These are phyloP conservation scores for Stegophylla sp. DNA, from an alignment of 2,888 invertebrate genomes.

Conservation along the genomic window DNA sequence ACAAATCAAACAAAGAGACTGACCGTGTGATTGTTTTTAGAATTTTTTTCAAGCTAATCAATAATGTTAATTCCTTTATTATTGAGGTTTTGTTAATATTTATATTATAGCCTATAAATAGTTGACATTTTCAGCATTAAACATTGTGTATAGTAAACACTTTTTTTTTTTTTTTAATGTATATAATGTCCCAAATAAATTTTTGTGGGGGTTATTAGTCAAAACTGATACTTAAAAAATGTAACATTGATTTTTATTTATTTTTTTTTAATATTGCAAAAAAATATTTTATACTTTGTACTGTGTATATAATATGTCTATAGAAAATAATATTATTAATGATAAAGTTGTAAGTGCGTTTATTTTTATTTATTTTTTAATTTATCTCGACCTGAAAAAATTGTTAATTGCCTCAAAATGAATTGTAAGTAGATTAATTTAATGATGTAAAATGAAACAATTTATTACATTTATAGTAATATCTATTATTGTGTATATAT, in stretches of 20 bases:
- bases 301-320: slow-evolving; percentile 57
- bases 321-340: slow-evolving; percentile 53
- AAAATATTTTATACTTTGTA: slow-evolving; percentile 59
- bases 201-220: slow-evolving; percentile 58
- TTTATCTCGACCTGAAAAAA: slow-evolving; percentile 52
- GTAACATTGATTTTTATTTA: slow-evolving; percentile 58
- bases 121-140: slow-evolving; percentile 54
- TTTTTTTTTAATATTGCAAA: slow-evolving; percentile 54
- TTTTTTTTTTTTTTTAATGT: slow-evolving; percentile 41
- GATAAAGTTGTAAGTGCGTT: slow-evolving; percentile 50
- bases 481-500: slow-evolving; percentile 47
- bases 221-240: slow-evolving; percentile 59
- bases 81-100: slow-evolving; percentile 59
- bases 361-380: slow-evolving; percentile 59
- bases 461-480: slow-evolving; percentile 23
- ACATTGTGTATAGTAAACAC: slow-evolving; percentile 53
- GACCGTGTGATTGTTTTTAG: slow-evolving; percentile 59
- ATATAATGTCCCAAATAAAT: slow-evolving; percentile 45
- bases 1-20: slow-evolving; percentile 59
- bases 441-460: slow-evolving; percentile 38
- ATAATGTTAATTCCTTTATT: slow-evolving; percentile 58
- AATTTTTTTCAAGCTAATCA: slow-evolving; percentile 58
- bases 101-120: slow-evolving; percentile 56
- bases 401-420: slow-evolving; percentile 53
- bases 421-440: slow-evolving; percentile 57